Evolutionary conservation across 2,888 invertebrate species (phyloP).

Genomic region (Muscina levida): DNA sequence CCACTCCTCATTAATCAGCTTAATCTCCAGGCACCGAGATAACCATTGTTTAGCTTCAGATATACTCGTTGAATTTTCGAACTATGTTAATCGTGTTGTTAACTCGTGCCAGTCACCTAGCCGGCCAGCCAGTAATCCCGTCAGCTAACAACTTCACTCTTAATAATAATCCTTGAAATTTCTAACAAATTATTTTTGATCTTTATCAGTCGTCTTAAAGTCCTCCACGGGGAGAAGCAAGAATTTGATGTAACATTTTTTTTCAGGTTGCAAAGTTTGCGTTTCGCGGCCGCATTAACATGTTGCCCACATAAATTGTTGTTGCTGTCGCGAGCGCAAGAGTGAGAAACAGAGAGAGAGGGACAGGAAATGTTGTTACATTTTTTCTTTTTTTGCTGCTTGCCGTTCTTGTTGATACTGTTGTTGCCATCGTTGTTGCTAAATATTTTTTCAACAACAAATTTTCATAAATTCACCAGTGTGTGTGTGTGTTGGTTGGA

Average conservation of each 20-base stretch:
- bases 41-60: too few relatives aligned
- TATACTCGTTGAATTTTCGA: too few relatives aligned
- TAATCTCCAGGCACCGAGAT: too few relatives aligned
- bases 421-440: too few relatives aligned
- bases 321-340: not conserved
- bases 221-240: not conserved
- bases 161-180: conserved; percentile 25
- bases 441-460: conserved; percentile 30
- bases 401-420: not conserved
- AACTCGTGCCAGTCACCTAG: too few relatives aligned
- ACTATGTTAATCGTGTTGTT: too few relatives aligned
- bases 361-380: not conserved
- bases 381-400: not conserved
- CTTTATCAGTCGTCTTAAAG: not conserved
- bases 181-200: conserved; percentile 27
- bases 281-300: not conserved
- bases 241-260: conserved; percentile 29
- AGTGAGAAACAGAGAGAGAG: too few relatives aligned
- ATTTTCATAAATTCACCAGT: conserved; percentile 61
- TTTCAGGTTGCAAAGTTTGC: not conserved
- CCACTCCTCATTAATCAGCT: too few relatives aligned
- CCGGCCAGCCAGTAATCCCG: not conserved
- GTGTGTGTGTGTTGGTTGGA: conserved; percentile 1
- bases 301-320: conserved; percentile 30
- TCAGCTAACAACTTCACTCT: not conserved